Conservation (phyloP, 2,888 invertebrate species). For the Clostera curtula region DNA sequence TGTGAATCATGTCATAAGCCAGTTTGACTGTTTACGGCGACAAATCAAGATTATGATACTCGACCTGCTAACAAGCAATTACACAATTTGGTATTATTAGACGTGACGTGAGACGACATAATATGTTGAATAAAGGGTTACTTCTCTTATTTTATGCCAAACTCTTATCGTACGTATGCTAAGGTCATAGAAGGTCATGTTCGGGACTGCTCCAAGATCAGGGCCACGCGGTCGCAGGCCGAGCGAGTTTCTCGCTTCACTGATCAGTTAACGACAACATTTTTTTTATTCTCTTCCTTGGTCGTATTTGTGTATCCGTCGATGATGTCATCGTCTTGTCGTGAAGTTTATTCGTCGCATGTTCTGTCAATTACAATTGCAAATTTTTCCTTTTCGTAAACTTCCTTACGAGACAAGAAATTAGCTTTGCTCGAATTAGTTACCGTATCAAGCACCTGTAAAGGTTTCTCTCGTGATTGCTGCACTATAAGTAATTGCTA, state of each 20-base stretch:
- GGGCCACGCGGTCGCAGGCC: conserved; percentile 60
- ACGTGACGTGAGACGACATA: conserved; percentile 8
- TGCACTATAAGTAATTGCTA: too few species aligned
- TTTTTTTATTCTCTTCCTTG: conserved; percentile 47
- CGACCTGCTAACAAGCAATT: conserved; percentile 16
- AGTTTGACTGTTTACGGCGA: conserved; percentile 29
- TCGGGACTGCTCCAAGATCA: conserved; percentile 54
- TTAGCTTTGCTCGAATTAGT: too few species aligned
- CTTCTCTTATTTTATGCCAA: too few species aligned
- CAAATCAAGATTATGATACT: conserved; percentile 30
- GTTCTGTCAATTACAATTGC: conserved; percentile 29
- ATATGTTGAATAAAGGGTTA: too few species aligned
- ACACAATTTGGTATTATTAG: conserved; percentile 12
- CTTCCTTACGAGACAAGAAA: conserved; percentile 9
- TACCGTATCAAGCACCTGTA: too few species aligned
- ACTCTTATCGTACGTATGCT: too few species aligned
- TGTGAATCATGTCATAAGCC: conserved; percentile 32
- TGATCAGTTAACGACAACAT: conserved; percentile 40
- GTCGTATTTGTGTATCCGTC: conserved; percentile 37
- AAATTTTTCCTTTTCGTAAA: conserved; percentile 13
- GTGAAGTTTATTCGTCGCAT: conserved; percentile 21
- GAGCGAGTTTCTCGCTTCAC: conserved; percentile 34
- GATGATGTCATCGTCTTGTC: conserved; percentile 58
- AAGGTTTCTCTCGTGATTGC: too few species aligned
- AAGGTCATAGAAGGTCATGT: conserved; percentile 31